These are phyloP conservation scores for Amazona vittata DNA, from an alignment of 2,113 vertebrate genomes.

Conservation along the genomic window DNA sequence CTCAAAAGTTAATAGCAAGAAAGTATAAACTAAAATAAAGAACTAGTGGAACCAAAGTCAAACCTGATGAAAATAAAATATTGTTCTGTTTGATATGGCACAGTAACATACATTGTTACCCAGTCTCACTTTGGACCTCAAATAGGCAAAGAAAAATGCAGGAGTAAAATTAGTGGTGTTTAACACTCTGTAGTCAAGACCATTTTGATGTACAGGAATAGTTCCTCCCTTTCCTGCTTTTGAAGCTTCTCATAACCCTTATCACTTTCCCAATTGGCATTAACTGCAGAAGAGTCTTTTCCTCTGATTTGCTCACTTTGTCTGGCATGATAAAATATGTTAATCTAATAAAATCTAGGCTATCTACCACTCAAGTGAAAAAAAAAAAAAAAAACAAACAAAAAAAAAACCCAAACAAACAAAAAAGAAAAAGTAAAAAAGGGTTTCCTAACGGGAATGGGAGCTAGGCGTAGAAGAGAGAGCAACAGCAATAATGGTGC, in stretches of 20 bases:
- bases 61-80: background rate
- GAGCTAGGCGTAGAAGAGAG: background rate
- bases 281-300: background rate
- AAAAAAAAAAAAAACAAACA: no score
- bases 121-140: background rate
- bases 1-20: background rate
- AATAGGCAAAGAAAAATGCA: background rate
- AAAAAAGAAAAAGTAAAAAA: no score
- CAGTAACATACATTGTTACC: background rate
- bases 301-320: background rate
- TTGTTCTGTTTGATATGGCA: background rate
- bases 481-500: background rate
- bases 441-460: background rate
- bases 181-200: background rate
- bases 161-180: background rate
- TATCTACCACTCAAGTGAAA: background rate
- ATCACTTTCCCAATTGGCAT: background rate
- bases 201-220: background rate
- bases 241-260: background rate
- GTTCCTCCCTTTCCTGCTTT: background rate
- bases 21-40: background rate
- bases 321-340: background rate
- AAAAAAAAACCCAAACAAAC: no score
- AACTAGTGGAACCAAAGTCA: background rate
- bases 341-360: background rate